These are phyloP conservation scores for Altica lythri DNA, from an alignment of 2,888 invertebrate species.

Conservation along the genomic window DNA sequence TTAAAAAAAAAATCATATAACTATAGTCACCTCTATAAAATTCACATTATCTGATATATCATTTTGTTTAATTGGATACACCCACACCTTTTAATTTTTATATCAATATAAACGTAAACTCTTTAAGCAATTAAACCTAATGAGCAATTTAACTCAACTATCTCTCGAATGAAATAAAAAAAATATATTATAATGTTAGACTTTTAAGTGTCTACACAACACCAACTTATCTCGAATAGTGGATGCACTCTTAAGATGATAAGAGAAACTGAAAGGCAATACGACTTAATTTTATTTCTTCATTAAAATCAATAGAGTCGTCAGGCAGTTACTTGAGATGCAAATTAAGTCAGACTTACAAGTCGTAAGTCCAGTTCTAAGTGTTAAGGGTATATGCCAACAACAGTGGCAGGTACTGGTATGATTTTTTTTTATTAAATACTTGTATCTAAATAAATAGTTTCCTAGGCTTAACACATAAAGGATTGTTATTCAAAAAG, in stretches of 20 bases:
- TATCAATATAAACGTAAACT: too few species aligned
- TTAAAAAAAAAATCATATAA: too few species aligned
- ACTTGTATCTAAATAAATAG: too few species aligned
- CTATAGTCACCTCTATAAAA: too few species aligned
- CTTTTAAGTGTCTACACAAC: constrained; percentile 7
- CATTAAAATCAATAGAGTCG: constrained; percentile 27
- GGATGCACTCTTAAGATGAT: constrained; percentile 16
- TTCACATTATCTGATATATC: too few species aligned
- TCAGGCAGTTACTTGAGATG: constrained; percentile 32
- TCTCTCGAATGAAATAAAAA: constrained; percentile 3
- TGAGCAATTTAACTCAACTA: not conserved
- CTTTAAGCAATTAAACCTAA: not conserved
- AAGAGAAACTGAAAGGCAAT: constrained; percentile 19
- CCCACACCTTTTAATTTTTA: too few species aligned
- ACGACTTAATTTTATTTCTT: constrained; percentile 24
- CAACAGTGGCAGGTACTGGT: not conserved
- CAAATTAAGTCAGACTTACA: constrained; percentile 36
- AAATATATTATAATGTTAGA: constrained; percentile 7
- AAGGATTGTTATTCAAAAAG: too few species aligned
- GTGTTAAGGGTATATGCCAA: constrained; percentile 37
- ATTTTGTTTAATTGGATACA: too few species aligned
- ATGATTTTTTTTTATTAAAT: too few species aligned
- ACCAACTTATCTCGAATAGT: constrained; percentile 2
- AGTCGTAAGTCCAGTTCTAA: constrained; percentile 25
- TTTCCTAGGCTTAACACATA: too few species aligned